Evolutionary conservation across 2,888 invertebrate species (phyloP), one percentile per base, ranked within the genome.

Genomic region (Mesorhabditis sp.): DNA sequence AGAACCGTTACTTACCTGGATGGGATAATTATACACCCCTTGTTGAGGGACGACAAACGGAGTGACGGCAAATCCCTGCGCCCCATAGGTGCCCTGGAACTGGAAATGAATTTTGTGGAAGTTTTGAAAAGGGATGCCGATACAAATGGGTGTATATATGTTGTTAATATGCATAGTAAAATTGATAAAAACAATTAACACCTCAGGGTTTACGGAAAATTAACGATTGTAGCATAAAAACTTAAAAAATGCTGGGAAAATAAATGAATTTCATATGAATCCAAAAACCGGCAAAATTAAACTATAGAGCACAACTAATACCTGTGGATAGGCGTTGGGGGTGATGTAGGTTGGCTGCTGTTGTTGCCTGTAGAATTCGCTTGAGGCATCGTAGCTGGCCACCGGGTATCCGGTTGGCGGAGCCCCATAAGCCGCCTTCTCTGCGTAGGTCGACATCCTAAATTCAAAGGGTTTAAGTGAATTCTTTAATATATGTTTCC

Each of bases 371-470:
- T 50, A 50, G 58, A 13, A 50, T 13, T 50, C 58, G 58, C 10
- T n/a, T n/a, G 58, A 50, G n/a, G 58, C 58, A n/a, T 50, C 58
- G n/a, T 50, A 50, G 7, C 58, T n/a, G n/a, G n/a, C 58, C 58
- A n/a, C 58, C 58, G 58, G n/a, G 58, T 50, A 50, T 50, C 58
- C 58, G 10, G 58, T 13, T 50, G 58, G 58, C 58, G 58, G 10
- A 13, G 7, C 10, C 7, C n/a, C 7, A n/a, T 10, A 10, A n/a
- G 58, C 58, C n/a, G 58, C 58, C 58, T 50, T 50, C 58, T 50
- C 58, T 50, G 58, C 58, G n/a, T 50, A 50, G 10, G 58, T 50
- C n/a, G 58, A 50, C 58, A 50, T 50, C 58, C 58, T n/a, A n/a
- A 10, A 13, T 50, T 10, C 58, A 10, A 13, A 50, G n/a, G n/a